Base-by-base conservation (phyloP, 92 coral and sea anemone species). In the Isaurus tuberculatus region DNA sequence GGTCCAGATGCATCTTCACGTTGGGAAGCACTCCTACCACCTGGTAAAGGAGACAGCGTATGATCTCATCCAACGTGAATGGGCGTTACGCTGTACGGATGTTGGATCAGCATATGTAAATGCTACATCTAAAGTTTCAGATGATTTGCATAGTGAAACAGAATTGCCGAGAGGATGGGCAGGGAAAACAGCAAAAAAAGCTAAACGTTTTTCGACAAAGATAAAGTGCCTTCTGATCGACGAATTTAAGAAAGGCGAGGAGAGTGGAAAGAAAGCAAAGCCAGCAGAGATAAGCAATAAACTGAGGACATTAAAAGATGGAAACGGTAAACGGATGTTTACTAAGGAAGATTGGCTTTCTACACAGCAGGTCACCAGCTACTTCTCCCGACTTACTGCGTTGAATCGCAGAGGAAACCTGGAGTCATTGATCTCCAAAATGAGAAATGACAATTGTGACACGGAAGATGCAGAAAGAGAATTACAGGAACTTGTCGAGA, bases 1-100 rank as follows among this genome's bases (percentile, higher is more conserved):
- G 8, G 84, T 83, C 44, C 79, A 88, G 65, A 37, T 30, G 57
- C 84, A 88, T 85, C 84, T 83, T 69, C 88, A 88, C 42, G 82
- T 63, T 40, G 91, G 91, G 4, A 88, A 65, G 25, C 83, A 88
- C 83, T n/a, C 75, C 2, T 58, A 58, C 26, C 29, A 25, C 16
- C 29, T 58, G 65, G 25, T n/a, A 17, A 31, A n/a, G 42, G 79
- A 66, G 85, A 89, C 79, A 75, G 40, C 72, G 90, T 90, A 44
- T 81, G 90, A 84, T 85, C 90, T n/a, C 3, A 58, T 58, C 16
- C 25, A 58, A 25, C 3, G 26, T n/a, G 20, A 58, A 27, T 58
- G 65, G 65, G 65, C 65, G 9, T n/a, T n/a, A n/a, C 65, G 65
- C 25, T 58, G 25, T 25, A 58, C 65, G 2, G 65, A 25, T 58